These are phyloP conservation scores for Thaumatotibia leucotreta DNA, from an alignment of 1,140 invertebrate genomes.

Conservation along the genomic window DNA sequence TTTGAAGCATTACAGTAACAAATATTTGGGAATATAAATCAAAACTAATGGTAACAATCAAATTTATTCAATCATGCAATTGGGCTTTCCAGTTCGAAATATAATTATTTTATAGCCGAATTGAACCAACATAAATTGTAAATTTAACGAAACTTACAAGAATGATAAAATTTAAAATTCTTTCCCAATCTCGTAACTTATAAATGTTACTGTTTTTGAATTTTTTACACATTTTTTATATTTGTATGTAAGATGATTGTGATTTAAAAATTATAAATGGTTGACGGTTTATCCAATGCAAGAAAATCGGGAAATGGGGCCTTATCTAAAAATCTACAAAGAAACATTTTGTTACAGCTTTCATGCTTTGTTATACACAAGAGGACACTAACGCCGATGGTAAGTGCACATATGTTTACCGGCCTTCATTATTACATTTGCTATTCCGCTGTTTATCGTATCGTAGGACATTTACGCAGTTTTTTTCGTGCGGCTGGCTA, in stretches of 20 bases:
- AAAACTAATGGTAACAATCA: too few relatives aligned
- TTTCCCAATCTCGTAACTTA: not conserved
- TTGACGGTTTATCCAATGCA: not conserved
- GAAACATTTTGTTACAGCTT: conserved; percentile 86
- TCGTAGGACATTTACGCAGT: conserved; percentile 57
- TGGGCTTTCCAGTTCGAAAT: too few relatives aligned
- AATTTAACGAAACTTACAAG: too few relatives aligned
- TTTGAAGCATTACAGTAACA: not conserved
- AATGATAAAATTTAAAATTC: too few relatives aligned
- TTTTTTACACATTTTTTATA: not conserved
- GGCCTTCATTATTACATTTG: conserved; percentile 44
- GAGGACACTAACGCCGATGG: conserved; percentile 92
- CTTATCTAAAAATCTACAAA: conserved; percentile 17
- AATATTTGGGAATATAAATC: too few relatives aligned
- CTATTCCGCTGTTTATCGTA: conserved; percentile 61
- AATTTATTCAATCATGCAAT: too few relatives aligned
- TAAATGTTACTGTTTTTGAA: not conserved
- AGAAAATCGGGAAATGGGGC: not conserved
- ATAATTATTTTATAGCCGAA: too few relatives aligned
- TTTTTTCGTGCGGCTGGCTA: conserved; percentile 57
- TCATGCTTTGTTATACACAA: conserved; percentile 94
- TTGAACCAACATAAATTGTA: too few relatives aligned
- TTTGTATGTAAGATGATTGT: not conserved
- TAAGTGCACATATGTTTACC: conserved; percentile 75
- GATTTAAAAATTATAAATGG: not conserved